Base-by-base conservation (phyloP, 2,113 vertebrate species). In the Psilopsiagon aymara region DNA sequence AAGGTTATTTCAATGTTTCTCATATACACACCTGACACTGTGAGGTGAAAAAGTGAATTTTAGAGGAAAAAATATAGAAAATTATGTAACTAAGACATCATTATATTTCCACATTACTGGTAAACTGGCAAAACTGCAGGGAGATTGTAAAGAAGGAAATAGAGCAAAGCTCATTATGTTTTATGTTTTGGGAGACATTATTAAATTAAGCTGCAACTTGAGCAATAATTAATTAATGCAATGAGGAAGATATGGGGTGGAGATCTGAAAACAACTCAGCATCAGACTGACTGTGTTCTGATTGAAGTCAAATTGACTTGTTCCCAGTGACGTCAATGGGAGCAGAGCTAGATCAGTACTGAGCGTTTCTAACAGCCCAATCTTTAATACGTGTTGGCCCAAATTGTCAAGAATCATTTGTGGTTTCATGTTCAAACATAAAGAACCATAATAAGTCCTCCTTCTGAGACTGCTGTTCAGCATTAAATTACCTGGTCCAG, bases 151-250 rank as follows among this genome's bases (percentile, higher is more conserved):
- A 92, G 82, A 88, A 86, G 28, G 77, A 88, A 81, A 81, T 75
- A 43, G 0, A 94, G 68, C 88, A 91, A 59, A 87, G 81, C 66
- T 96, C 49, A 92, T 91, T 59, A 85, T 86, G 68, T 91, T 94
- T 94, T 39, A 85, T 86, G 68, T 91, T 94, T 94, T 39, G 44
- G 52, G 57, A 86, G 67, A 80, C 37, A 49, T 74, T 93, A 96
- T 96, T 95, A 94, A 92, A 96, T 91, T 96, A 94, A 84, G 19
- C 27, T 91, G 70, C 37, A 92, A 89, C 88, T 96, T 96, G 92
- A 86, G 88, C 92, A 96, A 96, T 89, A 94, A 93, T 85, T 95
- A 95, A 94, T 94, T 92, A 93, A 94, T 89, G 88, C 28, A 87
- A 88, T 73, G 88, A 24, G 17, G 91, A 95, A 95, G 77, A 87